Base-by-base conservation (phyloP, 2,888 invertebrate species). In the Platypus cylindrus region DNA sequence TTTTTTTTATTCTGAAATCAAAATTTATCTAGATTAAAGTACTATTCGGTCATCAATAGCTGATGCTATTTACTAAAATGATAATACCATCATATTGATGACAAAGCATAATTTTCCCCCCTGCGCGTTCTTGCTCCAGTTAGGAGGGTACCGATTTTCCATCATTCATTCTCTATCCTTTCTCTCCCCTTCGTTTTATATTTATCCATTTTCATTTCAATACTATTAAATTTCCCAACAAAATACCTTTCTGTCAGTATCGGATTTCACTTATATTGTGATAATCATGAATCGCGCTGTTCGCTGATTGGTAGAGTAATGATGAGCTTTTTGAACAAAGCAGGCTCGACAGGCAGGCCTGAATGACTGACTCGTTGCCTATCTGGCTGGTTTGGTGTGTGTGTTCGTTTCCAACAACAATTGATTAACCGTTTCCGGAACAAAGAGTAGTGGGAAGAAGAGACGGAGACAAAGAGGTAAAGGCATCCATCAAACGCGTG, bases 361-460 rank as follows among this genome's bases (percentile, higher is more conserved):
- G 20, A 20, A 5, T 5, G 12, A 50, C 49, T 51, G 53, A 59
- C 51, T 28, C 27, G 27, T 53, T 55, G 56, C 50, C 53, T 48
- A 55, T 40, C 38, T 44, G 45, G 44, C 23, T 24, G 28, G 32
- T 22, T 32, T 24, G 32, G 26, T 32, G n/a, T n/a, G n/a, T 32
- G 32, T 29, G 28, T 41, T 37, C 36, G 50, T 48, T 50, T 51
- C 45, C 49, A 55, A 58, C n/a, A n/a, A n/a, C 58, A 59, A 59
- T 59, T 60, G 59, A 60, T 60, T 60, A 58, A 59, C 58, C 51
- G 59, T 60, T 60, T 60, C 58, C 58, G 55, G 57, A 49, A 53
- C 56, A 51, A 54, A 53, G 51, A 51, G 25, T 12, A 14, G 27
- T 20, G 20, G 5, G 9, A n/a, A 7, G 24, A 12, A 4, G 24